A percentile compares a stretch with the other conserved stretches of the same genome.
phyloP scores from a whole-genome alignment of 1,140 invertebrate species.

The Brachionus koreanus region DNA sequence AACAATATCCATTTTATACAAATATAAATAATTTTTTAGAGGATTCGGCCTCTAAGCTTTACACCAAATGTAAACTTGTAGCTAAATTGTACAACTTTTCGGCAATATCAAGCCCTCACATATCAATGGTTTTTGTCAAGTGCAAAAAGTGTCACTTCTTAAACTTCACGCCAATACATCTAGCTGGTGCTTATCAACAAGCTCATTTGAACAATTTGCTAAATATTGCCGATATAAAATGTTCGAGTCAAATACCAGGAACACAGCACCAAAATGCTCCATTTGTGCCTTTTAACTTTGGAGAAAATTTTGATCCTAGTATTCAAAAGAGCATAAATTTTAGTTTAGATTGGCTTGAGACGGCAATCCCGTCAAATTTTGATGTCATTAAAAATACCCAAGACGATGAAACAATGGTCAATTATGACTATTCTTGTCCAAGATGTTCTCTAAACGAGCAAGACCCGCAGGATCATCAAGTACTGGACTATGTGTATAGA shows the following conservation, averaged over 20 bases:
- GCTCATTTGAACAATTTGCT: neutral
- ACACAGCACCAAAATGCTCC: neutral
- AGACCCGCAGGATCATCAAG: neutral
- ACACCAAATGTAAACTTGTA: neutral
- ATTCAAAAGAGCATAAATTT: neutral
- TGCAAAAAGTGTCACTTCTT: constrained; percentile 18
- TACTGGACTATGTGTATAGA: constrained; percentile 3
- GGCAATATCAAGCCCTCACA: neutral
- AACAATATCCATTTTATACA: neutral
- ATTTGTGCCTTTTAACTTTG: neutral
- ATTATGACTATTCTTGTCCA: neutral
- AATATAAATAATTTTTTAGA: neutral
- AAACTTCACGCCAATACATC: constrained; percentile 23
- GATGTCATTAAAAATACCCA: neutral
- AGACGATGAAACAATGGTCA: neutral
- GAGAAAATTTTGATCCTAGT: neutral
- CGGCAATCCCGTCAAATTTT: neutral
- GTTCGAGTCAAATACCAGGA: neutral
- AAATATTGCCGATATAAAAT: neutral
- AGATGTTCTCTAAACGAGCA: neutral
- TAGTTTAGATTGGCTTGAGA: constrained; percentile 1
- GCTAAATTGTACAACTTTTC: constrained; percentile 23
- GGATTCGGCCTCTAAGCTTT: neutral
- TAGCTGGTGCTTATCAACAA: neutral
- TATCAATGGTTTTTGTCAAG: neutral